A percentile compares a stretch with the other conserved stretches of the same genome.
Evolutionary conservation across 1,140 invertebrate species (phyloP).

Genomic region (Pararge aegeria): DNA sequence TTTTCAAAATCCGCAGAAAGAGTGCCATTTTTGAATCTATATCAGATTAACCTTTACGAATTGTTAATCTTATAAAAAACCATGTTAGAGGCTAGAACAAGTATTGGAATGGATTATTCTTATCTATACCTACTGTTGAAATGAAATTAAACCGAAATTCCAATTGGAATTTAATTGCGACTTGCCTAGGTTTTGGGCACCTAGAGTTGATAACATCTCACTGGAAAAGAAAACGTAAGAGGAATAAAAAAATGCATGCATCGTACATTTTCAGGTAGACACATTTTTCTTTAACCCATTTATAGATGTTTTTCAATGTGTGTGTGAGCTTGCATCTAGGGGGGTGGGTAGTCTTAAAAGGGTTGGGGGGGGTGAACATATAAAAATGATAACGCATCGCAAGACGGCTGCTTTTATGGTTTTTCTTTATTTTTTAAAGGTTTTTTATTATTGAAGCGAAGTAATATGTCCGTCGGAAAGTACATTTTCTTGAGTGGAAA

Average conservation of each 20-base stretch:
- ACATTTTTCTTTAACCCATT: slow-evolving; percentile 80
- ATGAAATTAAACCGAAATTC: too few relatives aligned
- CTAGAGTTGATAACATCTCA: too few relatives aligned
- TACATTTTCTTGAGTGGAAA: slow-evolving; percentile 15
- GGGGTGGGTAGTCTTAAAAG: slow-evolving; percentile 49
- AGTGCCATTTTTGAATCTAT: too few relatives aligned
- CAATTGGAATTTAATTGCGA: too few relatives aligned
- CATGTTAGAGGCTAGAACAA: too few relatives aligned
- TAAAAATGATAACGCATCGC: slow-evolving; percentile 80
- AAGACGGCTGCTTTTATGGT: slow-evolving; percentile 79
- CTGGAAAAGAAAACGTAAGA: slow-evolving; percentile 75
- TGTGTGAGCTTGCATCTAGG: slow-evolving; percentile 59
- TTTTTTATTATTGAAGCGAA: slow-evolving; percentile 73
- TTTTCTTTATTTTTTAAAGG: slow-evolving; percentile 78
- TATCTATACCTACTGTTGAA: too few relatives aligned
- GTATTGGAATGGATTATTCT: too few relatives aligned
- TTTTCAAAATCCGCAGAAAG: too few relatives aligned
- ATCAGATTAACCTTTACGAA: too few relatives aligned
- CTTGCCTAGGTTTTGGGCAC: too few relatives aligned
- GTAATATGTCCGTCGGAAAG: slow-evolving; percentile 46
- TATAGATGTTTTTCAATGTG: slow-evolving; percentile 59
- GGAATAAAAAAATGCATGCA: slow-evolving; percentile 75
- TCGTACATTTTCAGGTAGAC: slow-evolving; percentile 79
- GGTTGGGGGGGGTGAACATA: slow-evolving; percentile 64
- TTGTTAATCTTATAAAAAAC: too few relatives aligned